Percentiles rank a stretch among this genome's conserved stretches.
These are phyloP conservation scores for Platalea minor DNA, from an alignment of 2,797 vertebrate species.

Conservation along the genomic window DNA sequence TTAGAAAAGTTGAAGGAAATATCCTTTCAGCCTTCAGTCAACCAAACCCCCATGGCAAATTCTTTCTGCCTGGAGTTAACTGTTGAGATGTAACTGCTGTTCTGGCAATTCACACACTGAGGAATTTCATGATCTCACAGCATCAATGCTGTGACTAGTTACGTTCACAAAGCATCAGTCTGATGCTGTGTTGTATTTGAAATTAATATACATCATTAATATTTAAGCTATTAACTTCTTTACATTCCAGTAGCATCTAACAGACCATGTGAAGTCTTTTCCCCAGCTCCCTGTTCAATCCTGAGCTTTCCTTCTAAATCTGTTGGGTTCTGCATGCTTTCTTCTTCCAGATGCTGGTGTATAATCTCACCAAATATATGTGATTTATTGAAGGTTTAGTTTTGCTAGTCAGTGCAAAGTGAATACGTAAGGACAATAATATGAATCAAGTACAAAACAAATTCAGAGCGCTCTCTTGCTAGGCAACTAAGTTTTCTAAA, in stretches of 20 bases:
- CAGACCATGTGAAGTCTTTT: neutral
- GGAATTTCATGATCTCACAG: neutral
- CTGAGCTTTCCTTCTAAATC: neutral
- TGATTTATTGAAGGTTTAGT: neutral
- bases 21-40: neutral
- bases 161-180: neutral
- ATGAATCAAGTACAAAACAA: neutral
- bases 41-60: neutral
- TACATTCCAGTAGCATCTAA: neutral
- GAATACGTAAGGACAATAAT: neutral
- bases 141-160: neutral
- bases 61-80: neutral
- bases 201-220: neutral
- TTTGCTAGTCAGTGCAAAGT: neutral
- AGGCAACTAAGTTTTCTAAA: neutral
- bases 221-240: constrained; percentile 16
- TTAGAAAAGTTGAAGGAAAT: neutral
- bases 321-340: neutral
- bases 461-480: neutral
- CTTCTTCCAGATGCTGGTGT: neutral
- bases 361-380: neutral
- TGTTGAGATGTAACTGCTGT: neutral
- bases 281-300: neutral
- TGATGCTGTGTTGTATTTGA: neutral
- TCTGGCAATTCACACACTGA: neutral